These are phyloP conservation scores for Ormyrus thymus DNA, from an alignment of 2,888 invertebrate genomes.

Conservation along the genomic window DNA sequence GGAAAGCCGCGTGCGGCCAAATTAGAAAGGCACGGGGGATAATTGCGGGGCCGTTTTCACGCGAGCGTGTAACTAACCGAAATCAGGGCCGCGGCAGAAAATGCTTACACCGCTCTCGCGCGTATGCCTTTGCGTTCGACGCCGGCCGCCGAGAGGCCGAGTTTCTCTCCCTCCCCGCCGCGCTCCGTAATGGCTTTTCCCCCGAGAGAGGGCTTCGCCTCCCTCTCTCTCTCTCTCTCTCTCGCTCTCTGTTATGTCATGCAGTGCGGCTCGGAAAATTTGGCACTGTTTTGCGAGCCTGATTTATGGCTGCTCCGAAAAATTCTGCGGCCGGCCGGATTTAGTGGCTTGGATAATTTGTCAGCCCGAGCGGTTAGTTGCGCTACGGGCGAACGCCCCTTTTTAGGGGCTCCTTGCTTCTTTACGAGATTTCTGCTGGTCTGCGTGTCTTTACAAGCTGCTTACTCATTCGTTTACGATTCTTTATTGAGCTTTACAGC, in stretches of 20 bases:
- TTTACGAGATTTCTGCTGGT: too few species aligned
- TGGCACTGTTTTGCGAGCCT: background rate
- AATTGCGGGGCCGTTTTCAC: slow-evolving; percentile 46
- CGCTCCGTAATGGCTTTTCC: slow-evolving; percentile 48
- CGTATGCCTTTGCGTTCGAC: slow-evolving; percentile 12
- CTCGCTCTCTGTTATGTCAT: too few species aligned
- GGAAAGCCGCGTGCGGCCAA: slow-evolving; percentile 23
- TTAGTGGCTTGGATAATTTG: slow-evolving; percentile 10
- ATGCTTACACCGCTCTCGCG: slow-evolving; percentile 22
- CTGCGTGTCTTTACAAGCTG: too few species aligned
- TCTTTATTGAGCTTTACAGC: too few species aligned
- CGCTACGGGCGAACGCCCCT: background rate
- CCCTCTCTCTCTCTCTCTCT: background rate
- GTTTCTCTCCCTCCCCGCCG: slow-evolving; percentile 3
- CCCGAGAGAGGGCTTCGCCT: background rate
- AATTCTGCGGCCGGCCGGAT: background rate
- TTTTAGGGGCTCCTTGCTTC: too few species aligned
- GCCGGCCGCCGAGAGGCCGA: slow-evolving; percentile 8
- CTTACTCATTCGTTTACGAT: too few species aligned
- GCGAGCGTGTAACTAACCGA: slow-evolving; percentile 48
- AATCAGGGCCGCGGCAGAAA: slow-evolving; percentile 39
- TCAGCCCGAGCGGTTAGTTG: background rate
- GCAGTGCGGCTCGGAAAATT: slow-evolving; percentile 3
- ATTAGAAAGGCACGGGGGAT: slow-evolving; percentile 50
- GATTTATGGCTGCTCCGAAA: slow-evolving; percentile 18